A percentile compares a stretch with the other conserved stretches of the same genome.
Conservation (phyloP, 53 echinoderm and acorn worm species). For the Zoroaster sp. region DNA sequence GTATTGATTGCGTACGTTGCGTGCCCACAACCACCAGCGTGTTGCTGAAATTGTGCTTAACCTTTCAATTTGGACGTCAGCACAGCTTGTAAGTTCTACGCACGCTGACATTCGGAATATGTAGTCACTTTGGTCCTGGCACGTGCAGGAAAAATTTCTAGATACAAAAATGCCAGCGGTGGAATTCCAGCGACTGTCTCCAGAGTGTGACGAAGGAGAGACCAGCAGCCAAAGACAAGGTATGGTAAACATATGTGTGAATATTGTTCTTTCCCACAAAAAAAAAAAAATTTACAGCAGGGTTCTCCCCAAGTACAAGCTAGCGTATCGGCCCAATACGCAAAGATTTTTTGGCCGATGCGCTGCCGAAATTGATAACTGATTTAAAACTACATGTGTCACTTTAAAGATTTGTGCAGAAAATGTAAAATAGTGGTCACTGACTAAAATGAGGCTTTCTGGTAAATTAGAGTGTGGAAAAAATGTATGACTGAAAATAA, state of each 20-base stretch:
- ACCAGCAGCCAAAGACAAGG: conserved; percentile 40
- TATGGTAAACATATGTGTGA: neutral
- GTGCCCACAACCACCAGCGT: too few species aligned
- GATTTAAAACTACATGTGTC: neutral
- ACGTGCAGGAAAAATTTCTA: neutral
- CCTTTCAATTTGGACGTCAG: too few species aligned
- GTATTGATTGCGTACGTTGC: too few species aligned
- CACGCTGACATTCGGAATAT: neutral
- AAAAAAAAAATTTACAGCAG: neutral
- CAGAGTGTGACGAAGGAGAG: conserved; percentile 37
- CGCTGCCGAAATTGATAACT: too few species aligned
- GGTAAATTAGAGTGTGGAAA: too few species aligned
- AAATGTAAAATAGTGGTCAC: too few species aligned
- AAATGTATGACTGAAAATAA: too few species aligned
- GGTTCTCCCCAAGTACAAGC: neutral
- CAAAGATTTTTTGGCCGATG: too few species aligned
- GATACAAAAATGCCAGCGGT: conserved; percentile 25
- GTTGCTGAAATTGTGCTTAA: too few species aligned
- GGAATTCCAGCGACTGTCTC: conserved; percentile 41
- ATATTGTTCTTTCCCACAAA: neutral
- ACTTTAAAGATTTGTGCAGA: neutral
- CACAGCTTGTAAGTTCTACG: too few species aligned
- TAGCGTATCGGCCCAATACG: too few species aligned
- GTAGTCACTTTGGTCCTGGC: neutral
- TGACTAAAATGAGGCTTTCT: too few species aligned